Evolutionary conservation across 2,888 invertebrate genomes (phyloP).

Genomic region (Neria commutata): DNA sequence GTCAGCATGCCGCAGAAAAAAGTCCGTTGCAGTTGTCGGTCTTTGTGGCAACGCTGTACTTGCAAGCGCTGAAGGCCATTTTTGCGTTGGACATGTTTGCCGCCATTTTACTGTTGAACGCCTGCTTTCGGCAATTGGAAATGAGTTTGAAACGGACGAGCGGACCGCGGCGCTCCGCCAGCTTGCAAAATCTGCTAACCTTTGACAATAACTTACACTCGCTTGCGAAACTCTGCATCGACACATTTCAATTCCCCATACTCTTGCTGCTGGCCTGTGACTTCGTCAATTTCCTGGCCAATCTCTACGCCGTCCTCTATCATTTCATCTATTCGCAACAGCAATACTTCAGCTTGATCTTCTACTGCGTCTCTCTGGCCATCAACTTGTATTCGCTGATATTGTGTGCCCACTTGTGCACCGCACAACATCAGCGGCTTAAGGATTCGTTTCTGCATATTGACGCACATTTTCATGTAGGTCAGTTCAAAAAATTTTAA

Average conservation of each 20-base stretch:
- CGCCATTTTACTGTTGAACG: conserved; percentile 40
- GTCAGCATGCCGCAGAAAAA: conserved; percentile 33
- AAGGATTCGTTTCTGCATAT: neutral
- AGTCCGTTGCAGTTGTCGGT: conserved; percentile 37
- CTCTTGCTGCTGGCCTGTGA: conserved; percentile 44
- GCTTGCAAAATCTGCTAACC: neutral
- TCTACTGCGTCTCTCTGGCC: conserved; percentile 39
- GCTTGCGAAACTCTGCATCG: conserved; percentile 29
- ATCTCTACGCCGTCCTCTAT: conserved; percentile 53
- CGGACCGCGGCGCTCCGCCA: conserved; percentile 17
- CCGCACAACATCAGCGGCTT: neutral
- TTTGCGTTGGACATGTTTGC: conserved; percentile 45
- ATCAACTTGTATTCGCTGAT: conserved; percentile 43
- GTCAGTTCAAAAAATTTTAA: too few species aligned
- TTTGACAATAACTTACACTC: conserved; percentile 24
- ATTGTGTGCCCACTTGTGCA: conserved; percentile 37
- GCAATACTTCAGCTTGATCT: conserved; percentile 45
- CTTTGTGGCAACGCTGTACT: conserved; percentile 44
- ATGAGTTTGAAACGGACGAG: conserved; percentile 14
- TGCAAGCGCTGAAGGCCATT: conserved; percentile 45
- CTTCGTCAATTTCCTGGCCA: conserved; percentile 50
- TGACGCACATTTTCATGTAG: too few species aligned
- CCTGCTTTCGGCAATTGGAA: conserved; percentile 40
- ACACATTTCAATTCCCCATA: conserved; percentile 44
- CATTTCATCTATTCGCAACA: conserved; percentile 31